phyloP scores from a whole-genome alignment of 2,113 vertebrate species.

The Sphyrna mokarran region DNA sequence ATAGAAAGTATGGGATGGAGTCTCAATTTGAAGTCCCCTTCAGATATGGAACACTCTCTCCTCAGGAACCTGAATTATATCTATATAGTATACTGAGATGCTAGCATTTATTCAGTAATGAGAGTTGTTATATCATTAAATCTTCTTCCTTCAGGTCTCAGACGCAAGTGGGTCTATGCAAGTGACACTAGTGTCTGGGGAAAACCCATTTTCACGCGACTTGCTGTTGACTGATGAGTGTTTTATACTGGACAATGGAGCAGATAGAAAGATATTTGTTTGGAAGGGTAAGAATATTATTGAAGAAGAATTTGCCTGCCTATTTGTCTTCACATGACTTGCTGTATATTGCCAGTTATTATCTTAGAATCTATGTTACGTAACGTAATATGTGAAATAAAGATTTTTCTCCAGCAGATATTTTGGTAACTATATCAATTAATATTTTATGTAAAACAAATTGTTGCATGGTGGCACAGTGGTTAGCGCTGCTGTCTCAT shows the following conservation, averaged over 20 bases:
- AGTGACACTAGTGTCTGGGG: conserved; percentile 64
- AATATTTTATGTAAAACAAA: background rate
- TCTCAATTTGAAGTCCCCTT: no score
- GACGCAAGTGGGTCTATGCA: conserved; percentile 78
- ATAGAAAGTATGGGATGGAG: no score
- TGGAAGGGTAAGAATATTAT: conserved; percentile 74
- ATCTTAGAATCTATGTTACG: background rate
- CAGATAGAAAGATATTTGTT: conserved; percentile 76
- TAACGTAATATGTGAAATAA: background rate
- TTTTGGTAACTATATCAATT: background rate
- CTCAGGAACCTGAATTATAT: no score
- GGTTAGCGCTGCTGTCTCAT: no score
- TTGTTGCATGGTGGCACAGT: background rate
- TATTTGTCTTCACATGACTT: background rate
- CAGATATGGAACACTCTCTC: no score
- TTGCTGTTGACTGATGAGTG: conserved; percentile 78
- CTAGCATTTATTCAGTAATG: background rate
- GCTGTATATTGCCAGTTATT: background rate
- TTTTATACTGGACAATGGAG: conserved; percentile 79
- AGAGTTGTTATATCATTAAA: conserved; percentile 38
- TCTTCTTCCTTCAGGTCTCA: conserved; percentile 63
- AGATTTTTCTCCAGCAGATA: background rate
- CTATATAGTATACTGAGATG: background rate
- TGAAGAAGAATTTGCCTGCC: background rate
- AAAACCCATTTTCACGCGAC: conserved; percentile 74